A percentile compares a stretch with the other conserved stretches of the same genome.
These are phyloP conservation scores for Trochalopteron elliotii DNA, from an alignment of 2,113 vertebrate species.

Conservation along the genomic window DNA sequence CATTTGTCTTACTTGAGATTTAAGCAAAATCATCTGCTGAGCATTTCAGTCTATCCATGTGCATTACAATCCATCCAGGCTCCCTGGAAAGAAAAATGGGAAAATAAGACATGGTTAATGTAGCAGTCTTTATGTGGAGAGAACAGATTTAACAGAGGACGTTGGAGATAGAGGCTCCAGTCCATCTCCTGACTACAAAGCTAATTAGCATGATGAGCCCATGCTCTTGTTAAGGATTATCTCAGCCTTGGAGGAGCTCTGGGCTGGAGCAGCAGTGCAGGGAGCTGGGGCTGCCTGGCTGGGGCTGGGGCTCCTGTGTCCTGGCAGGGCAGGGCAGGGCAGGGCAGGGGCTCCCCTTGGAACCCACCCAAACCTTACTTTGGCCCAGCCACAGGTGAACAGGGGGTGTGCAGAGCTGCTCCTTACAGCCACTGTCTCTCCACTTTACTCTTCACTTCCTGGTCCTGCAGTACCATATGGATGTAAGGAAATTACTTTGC, in stretches of 20 bases:
- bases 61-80: conserved; percentile 55
- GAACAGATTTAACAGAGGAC: conserved; percentile 49
- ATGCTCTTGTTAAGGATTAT: neutral
- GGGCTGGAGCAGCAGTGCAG: neutral
- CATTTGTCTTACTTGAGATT: conserved; percentile 69
- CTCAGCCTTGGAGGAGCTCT: neutral
- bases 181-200: neutral
- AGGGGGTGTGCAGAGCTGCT: neutral
- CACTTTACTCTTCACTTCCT: neutral
- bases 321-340: neutral
- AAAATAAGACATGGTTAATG: conserved; percentile 59
- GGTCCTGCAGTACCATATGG: neutral
- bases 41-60: conserved; percentile 48
- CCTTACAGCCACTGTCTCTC: neutral
- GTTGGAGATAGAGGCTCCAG: neutral
- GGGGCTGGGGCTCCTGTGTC: neutral
- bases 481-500: neutral
- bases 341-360: neutral
- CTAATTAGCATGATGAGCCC: neutral
- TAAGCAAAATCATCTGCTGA: conserved; percentile 67
- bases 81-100: conserved; percentile 59
- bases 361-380: neutral
- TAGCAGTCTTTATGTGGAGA: conserved; percentile 22
- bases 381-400: neutral
- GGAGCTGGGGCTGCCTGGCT: neutral